Percentiles rank a stretch among this genome's conserved stretches.
Conservation (phyloP, 1,140 invertebrate genomes). For the Calycopis cecrops region DNA sequence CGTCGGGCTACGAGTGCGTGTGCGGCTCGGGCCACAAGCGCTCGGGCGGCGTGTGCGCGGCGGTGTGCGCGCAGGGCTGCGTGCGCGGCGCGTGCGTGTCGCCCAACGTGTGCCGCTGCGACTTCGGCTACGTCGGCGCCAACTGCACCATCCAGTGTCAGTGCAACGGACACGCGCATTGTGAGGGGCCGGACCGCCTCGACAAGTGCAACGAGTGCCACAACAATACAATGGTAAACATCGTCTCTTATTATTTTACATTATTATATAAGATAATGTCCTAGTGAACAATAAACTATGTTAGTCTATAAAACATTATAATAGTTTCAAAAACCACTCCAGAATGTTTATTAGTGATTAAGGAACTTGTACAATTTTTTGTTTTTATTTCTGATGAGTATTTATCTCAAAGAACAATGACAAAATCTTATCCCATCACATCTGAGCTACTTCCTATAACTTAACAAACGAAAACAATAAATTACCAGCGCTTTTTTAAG, state of each 20-base stretch:
- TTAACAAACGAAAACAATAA: too few species aligned
- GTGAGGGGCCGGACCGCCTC: slow-evolving; percentile 88
- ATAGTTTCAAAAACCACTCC: too few species aligned
- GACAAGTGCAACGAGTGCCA: slow-evolving; percentile 89
- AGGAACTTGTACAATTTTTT: too few species aligned
- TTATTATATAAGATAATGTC: not conserved
- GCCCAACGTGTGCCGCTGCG: slow-evolving; percentile 90
- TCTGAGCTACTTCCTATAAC: too few species aligned
- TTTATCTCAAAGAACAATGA: too few species aligned
- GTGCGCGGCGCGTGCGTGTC: slow-evolving; percentile 89
- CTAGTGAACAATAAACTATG: not conserved
- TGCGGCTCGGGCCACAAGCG: slow-evolving; percentile 85
- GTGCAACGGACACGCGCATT: slow-evolving; percentile 96
- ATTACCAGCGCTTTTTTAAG: too few species aligned
- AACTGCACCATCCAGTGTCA: slow-evolving; percentile 96
- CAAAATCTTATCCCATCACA: too few species aligned
- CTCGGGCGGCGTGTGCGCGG: slow-evolving; percentile 85
- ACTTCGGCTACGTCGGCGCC: slow-evolving; percentile 95
- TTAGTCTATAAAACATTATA: too few species aligned
- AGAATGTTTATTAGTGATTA: too few species aligned
- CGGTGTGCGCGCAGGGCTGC: slow-evolving; percentile 92
- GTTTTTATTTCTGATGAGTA: too few species aligned
- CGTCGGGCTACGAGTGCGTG: slow-evolving; percentile 86
- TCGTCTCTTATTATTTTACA: not conserved
- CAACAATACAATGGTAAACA: slow-evolving; percentile 91